Evolutionary conservation across 2,888 invertebrate genomes (phyloP).

Genomic region (Cheilosia grossa): DNA sequence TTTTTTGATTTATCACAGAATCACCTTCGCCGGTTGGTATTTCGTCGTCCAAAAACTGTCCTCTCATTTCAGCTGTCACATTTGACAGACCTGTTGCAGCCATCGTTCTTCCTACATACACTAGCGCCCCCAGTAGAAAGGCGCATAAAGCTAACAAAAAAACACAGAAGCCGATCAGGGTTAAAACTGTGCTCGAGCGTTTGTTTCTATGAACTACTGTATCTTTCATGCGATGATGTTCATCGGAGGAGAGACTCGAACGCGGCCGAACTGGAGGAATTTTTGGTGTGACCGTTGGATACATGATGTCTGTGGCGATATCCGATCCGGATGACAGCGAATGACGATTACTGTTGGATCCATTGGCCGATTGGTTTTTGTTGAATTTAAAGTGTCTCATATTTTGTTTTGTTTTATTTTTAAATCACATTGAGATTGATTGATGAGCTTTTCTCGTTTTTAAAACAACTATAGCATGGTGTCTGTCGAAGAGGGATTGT

Average conservation of each 20-base stretch:
- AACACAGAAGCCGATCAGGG: slow-evolving; percentile 81
- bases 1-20: slow-evolving; percentile 68
- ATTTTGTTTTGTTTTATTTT: slow-evolving; percentile 8
- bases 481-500: background rate
- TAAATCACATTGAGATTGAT: slow-evolving; percentile 46
- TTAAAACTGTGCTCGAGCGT: slow-evolving; percentile 79
- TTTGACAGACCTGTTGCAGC: slow-evolving; percentile 60
- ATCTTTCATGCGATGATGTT: slow-evolving; percentile 81
- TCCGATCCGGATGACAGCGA: slow-evolving; percentile 62
- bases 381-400: slow-evolving; percentile 66
- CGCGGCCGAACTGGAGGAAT: slow-evolving; percentile 80
- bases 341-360: slow-evolving; percentile 53
- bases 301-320: slow-evolving; percentile 78
- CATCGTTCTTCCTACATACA: slow-evolving; percentile 80
- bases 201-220: slow-evolving; percentile 74
- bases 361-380: slow-evolving; percentile 62
- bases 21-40: slow-evolving; percentile 3
- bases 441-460: background rate
- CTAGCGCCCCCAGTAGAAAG: slow-evolving; percentile 81
- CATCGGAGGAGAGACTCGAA: slow-evolving; percentile 82
- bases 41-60: slow-evolving; percentile 54
- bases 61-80: slow-evolving; percentile 47
- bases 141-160: slow-evolving; percentile 81
- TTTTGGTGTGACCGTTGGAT: slow-evolving; percentile 78
- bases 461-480: background rate